Evolutionary conservation across 2,113 vertebrate species (phyloP).

Genomic region (Actenoides lindsayi): DNA sequence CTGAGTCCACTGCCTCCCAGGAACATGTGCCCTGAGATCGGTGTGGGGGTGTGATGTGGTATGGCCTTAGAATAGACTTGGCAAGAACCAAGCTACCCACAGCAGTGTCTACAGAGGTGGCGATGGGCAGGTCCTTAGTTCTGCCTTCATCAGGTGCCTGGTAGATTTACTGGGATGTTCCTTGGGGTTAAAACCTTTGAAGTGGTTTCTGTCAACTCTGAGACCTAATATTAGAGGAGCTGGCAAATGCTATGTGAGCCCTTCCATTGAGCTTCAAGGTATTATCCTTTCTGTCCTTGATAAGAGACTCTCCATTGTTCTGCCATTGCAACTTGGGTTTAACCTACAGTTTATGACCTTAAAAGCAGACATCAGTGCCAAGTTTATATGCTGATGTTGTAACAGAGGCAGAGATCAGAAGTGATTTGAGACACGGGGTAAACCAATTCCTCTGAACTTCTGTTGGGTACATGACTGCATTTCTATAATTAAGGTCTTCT

Average conservation of each 20-base stretch:
- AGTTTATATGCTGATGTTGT: not conserved
- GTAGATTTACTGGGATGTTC: not conserved
- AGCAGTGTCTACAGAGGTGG: not conserved
- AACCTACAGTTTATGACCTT: not conserved
- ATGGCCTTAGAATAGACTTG: not conserved
- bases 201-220: not conserved
- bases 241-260: not conserved
- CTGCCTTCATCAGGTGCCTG: not conserved
- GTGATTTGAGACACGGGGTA: not conserved
- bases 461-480: not conserved
- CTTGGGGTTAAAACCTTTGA: not conserved
- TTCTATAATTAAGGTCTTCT: not conserved
- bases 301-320: not conserved
- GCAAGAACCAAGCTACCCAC: not conserved
- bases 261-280: not conserved
- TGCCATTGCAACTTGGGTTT: not conserved
- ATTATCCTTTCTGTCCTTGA: not conserved
- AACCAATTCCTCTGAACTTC: not conserved
- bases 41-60: not conserved
- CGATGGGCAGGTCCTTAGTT: not conserved
- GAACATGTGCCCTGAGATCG: fast-evolving
- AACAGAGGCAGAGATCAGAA: not conserved
- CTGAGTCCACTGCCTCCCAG: not conserved
- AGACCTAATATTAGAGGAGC: not conserved
- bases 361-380: not conserved